phyloP scores from a whole-genome alignment of 2,797 vertebrate species.

The Tympanoctomys barrerae region DNA sequence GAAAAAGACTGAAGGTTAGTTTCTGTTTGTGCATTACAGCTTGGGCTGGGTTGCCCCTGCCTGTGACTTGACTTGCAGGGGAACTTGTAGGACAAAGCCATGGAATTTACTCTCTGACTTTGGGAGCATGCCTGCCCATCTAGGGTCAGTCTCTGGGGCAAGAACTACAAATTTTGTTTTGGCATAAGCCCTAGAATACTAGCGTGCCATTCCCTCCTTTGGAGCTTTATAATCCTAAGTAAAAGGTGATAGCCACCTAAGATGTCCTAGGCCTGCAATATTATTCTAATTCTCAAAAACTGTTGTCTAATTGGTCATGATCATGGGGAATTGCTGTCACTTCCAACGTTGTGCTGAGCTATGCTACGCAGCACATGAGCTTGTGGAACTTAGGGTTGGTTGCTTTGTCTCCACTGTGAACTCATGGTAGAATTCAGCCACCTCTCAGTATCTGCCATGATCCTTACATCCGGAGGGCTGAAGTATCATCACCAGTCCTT shows the following conservation, averaged over 20 bases:
- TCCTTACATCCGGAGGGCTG: background rate
- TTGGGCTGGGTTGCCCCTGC: background rate
- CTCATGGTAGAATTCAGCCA: background rate
- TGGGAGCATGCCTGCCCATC: rapidly evolving
- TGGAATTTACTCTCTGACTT: background rate
- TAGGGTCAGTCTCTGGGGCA: background rate
- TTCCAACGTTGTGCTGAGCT: background rate
- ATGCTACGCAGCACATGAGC: background rate
- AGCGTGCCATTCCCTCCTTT: background rate
- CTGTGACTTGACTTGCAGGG: background rate
- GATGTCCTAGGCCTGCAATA: background rate
- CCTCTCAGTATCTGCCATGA: background rate
- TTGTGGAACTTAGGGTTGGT: background rate
- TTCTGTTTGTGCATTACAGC: background rate
- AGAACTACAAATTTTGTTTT: background rate
- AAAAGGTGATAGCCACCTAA: background rate
- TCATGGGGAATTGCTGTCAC: background rate
- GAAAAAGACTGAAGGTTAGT: constrained; percentile 73
- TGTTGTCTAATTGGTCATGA: rapidly evolving
- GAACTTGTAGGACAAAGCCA: background rate
- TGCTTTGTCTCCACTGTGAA: no score
- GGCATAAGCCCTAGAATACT: background rate
- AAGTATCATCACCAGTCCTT: background rate
- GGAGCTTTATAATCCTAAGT: background rate
- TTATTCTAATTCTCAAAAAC: background rate